phyloP scores from a whole-genome alignment of 2,113 vertebrate species.

The Willisornis vidua region DNA sequence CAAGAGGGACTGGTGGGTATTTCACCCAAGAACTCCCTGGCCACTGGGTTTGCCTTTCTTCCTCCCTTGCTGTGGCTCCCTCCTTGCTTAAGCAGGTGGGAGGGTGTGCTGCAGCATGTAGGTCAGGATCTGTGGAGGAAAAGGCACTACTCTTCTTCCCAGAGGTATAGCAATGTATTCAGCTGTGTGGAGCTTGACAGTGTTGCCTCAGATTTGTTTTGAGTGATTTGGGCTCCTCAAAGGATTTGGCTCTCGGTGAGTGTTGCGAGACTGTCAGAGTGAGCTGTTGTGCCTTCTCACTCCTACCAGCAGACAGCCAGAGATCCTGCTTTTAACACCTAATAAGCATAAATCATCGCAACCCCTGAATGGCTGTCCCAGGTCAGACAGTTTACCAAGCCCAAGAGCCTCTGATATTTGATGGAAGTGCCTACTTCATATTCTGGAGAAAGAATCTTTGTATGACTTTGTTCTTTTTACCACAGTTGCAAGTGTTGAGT shows the following conservation, averaged over 20 bases:
- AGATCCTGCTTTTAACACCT: neutral
- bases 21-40: neutral
- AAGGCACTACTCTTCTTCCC: neutral
- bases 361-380: neutral
- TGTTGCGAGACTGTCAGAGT: neutral
- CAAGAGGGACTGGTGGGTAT: conserved; percentile 82
- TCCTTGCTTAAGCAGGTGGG: neutral
- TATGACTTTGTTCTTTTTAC: neutral
- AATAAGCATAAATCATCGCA: fast-evolving
- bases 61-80: neutral
- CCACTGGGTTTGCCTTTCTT: neutral
- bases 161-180: neutral
- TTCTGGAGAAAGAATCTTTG: neutral
- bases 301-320: neutral
- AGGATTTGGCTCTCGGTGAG: neutral
- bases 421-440: neutral
- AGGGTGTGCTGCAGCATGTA: neutral
- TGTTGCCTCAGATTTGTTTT: neutral
- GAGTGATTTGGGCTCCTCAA: neutral
- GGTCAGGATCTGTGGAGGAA: neutral
- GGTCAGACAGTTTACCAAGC: neutral
- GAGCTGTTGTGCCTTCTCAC: neutral
- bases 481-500: neutral
- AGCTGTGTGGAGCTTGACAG: neutral
- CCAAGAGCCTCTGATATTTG: neutral